These are phyloP conservation scores for Corapipo altera DNA, from an alignment of 2,113 vertebrate genomes.

Conservation along the genomic window DNA sequence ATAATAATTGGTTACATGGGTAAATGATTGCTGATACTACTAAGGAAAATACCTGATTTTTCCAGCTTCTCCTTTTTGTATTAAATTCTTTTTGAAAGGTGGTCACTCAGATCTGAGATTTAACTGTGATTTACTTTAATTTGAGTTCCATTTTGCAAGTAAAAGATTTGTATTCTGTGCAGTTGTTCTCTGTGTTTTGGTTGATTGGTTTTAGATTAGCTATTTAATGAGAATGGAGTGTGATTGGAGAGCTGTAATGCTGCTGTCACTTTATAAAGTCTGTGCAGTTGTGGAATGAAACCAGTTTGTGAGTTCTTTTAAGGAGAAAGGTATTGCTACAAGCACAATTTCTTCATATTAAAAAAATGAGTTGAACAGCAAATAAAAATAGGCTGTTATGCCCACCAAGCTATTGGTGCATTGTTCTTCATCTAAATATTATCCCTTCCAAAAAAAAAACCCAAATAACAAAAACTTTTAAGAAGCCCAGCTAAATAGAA, in stretches of 20 bases:
- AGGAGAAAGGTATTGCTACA: slow-evolving; percentile 27
- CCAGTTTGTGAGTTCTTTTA: slow-evolving; percentile 47
- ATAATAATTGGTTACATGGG: neutral
- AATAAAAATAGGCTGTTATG: slow-evolving; percentile 11
- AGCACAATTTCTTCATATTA: slow-evolving; percentile 30
- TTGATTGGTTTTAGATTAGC: slow-evolving; percentile 76
- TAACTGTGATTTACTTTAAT: slow-evolving; percentile 51
- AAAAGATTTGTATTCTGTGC: slow-evolving; percentile 56
- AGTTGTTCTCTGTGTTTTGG: slow-evolving; percentile 54
- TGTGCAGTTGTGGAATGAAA: slow-evolving; percentile 62
- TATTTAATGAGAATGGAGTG: slow-evolving; percentile 81
- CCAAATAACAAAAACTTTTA: neutral
- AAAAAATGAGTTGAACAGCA: slow-evolving; percentile 19
- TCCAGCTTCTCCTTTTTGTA: neutral
- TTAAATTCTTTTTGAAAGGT: slow-evolving; percentile 6
- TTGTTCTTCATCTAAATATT: slow-evolving; percentile 9
- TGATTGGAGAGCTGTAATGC: slow-evolving; percentile 72
- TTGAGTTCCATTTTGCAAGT: slow-evolving; percentile 7
- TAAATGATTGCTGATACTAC: neutral
- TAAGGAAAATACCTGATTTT: neutral
- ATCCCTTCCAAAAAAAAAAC: neutral
- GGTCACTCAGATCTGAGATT: slow-evolving; percentile 15
- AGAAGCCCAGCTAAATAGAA: neutral
- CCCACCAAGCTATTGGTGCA: neutral
- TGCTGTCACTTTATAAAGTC: slow-evolving; percentile 73